A percentile compares a stretch with the other conserved stretches of the same genome.
Conservation (phyloP, 1,140 invertebrate genomes). For the Metopolophium dirhodum region DNA sequence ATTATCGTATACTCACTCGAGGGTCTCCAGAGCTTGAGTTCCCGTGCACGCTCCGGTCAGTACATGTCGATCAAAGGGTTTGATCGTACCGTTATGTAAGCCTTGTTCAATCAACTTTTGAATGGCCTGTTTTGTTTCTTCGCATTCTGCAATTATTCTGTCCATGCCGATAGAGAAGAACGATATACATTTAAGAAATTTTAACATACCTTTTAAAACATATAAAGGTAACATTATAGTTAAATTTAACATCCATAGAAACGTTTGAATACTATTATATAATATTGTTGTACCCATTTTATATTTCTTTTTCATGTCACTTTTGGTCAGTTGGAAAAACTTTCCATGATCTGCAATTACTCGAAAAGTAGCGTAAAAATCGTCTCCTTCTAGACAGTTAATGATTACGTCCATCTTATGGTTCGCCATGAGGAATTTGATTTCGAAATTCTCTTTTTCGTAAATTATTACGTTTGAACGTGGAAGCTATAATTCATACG, state of each 20-base stretch:
- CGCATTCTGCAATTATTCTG: background rate
- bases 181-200: background rate
- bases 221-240: background rate
- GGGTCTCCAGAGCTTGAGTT: constrained; percentile 10
- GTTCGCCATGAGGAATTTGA: background rate
- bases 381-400: constrained; percentile 34
- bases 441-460: background rate
- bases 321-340: constrained; percentile 36
- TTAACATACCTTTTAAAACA: background rate
- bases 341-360: background rate
- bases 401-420: constrained; percentile 22
- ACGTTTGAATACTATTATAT: background rate
- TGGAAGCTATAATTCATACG: background rate
- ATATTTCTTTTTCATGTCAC: constrained; percentile 37
- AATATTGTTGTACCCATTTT: constrained; percentile 30
- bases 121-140: background rate
- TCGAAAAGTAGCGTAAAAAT: background rate
- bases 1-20: constrained; percentile 5
- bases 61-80: background rate
- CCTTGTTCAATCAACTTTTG: background rate
- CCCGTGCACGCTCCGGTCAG: constrained; percentile 30
- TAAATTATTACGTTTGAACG: background rate
- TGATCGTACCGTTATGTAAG: background rate
- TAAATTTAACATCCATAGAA: background rate
- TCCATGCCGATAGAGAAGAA: background rate